Base-by-base conservation (phyloP, 2,888 invertebrate genomes). In the Macroteleia sp. region DNA sequence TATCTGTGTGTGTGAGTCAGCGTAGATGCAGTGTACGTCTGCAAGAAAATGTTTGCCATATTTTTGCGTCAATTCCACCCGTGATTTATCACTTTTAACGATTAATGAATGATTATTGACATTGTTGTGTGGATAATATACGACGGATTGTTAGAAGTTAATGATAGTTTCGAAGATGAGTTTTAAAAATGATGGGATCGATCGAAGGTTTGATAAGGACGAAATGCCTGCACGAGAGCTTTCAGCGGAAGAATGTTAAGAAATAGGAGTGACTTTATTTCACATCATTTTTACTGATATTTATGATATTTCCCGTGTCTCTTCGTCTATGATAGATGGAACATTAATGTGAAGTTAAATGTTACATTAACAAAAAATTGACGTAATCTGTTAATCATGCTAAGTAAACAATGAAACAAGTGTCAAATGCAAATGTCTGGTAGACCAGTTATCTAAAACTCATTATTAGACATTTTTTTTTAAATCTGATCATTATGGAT, bases 81-180 rank as follows among this genome's bases (percentile, higher is more conserved):
- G 59, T 73, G 64, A 73, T 73, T 73, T 64, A 73, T 64, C 62
- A 73, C 64, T 73, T 73, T 56, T 42, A 41, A 56, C 56, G 62
- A 16, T 56, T 62, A 39, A 50, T 46, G 46, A 54, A 71, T 32
- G 71, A 71, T 71, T 71, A 73, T 73, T 73, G 73, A 71, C 61
- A 59, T 70, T 70, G 61, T 70, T 70, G 70, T 22, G 46, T 22
- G 44, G 44, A 42, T 70, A 52, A 61, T 70, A 44, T 6, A 41
- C 59, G 52, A 52, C 32, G 50, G 59, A 59, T 59, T 59, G 69
- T 69, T 69, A 69, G 59, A 41, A 19, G 57, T 69, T 59, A 59
- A 50, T 59, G 59, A 69, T 69, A 59, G 67, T 22, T 16, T 30
- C 4, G n/a, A 16, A 57, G 67, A 56, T 67, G 57, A 57, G 57